Evolutionary conservation across 2,113 vertebrate genomes (phyloP).

Genomic region (Pachyramphus minor): DNA sequence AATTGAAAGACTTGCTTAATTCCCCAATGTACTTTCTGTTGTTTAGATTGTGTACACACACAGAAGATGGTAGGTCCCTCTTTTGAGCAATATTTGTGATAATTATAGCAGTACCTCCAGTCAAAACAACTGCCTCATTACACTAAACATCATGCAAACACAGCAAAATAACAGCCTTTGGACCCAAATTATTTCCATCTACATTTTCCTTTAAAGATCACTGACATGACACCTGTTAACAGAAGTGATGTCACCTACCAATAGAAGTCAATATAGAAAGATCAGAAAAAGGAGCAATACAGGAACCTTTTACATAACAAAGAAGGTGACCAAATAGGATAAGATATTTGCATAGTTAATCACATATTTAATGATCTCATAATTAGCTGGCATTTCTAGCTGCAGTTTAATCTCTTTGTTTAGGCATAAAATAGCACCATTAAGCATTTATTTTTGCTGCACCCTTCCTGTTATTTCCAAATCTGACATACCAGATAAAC

Average conservation of each 20-base stretch:
- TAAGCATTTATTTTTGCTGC: background rate
- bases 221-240: background rate
- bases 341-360: background rate
- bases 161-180: background rate
- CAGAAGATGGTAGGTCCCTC: background rate
- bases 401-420: background rate
- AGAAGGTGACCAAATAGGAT: background rate
- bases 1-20: background rate
- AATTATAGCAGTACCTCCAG: background rate
- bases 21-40: background rate
- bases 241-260: background rate
- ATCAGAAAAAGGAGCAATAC: background rate
- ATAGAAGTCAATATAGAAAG: background rate
- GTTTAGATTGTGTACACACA: background rate
- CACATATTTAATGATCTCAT: background rate
- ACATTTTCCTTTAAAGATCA: background rate
- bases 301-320: background rate
- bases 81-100: background rate
- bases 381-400: constrained; percentile 3
- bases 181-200: background rate
- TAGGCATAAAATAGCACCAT: background rate
- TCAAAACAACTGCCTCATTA: background rate
- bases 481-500: background rate
- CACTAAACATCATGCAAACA: background rate
- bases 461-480: background rate